These are phyloP conservation scores for Xenentodon cancila DNA, from an alignment of 2,797 vertebrate species.

Conservation along the genomic window DNA sequence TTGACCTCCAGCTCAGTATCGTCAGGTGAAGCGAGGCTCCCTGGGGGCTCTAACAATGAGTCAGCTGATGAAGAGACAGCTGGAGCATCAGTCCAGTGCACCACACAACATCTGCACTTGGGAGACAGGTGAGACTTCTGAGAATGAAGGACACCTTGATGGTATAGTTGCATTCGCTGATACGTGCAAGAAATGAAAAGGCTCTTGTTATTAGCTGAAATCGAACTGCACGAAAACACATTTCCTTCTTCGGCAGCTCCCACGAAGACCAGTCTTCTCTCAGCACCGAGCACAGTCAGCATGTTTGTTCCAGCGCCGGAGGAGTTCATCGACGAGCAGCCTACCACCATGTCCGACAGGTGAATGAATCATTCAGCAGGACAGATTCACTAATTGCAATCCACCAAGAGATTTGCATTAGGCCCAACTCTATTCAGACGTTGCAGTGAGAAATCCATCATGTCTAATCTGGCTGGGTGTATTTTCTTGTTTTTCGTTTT, in stretches of 20 bases:
- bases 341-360: conserved; percentile 95
- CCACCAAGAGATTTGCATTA: no score
- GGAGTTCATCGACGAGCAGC: conserved; percentile 98
- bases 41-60: conserved; percentile 97
- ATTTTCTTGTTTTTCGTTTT: conserved; percentile 1
- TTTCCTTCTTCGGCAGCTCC: conserved; percentile 79
- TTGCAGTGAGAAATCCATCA: not conserved
- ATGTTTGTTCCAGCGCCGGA: conserved; percentile 99
- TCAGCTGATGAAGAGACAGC: conserved; percentile 98
- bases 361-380: conserved; percentile 62
- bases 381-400: no score
- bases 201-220: not conserved
- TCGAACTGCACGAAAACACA: not conserved
- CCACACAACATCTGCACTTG: conserved; percentile 98
- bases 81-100: conserved; percentile 97
- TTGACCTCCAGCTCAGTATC: conserved; percentile 91
- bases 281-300: conserved; percentile 96
- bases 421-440: no score
- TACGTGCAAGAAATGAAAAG: no score
- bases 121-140: conserved; percentile 91
- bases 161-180: not conserved
- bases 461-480: not conserved
- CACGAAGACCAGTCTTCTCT: conserved; percentile 96
- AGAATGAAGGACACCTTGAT: not conserved
- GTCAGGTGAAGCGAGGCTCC: conserved; percentile 97